These are phyloP conservation scores for Cnemophilus loriae DNA, from an alignment of 2,113 vertebrate genomes.

Conservation along the genomic window DNA sequence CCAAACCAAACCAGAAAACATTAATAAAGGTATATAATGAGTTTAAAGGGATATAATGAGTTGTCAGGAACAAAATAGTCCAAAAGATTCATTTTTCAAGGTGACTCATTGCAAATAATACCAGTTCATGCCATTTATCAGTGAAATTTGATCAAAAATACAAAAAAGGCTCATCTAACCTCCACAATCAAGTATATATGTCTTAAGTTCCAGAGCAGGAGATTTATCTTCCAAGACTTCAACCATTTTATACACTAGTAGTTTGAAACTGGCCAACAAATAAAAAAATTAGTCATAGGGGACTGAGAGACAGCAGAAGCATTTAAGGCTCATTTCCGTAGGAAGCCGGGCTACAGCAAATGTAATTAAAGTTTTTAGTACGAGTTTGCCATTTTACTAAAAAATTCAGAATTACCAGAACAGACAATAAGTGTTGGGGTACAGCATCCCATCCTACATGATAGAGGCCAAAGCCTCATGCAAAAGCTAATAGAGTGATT, in stretches of 20 bases:
- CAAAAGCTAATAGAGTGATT: constrained; percentile 17
- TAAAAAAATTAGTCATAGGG: neutral
- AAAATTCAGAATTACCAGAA: neutral
- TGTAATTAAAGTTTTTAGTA: neutral
- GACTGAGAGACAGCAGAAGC: neutral
- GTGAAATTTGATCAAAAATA: neutral
- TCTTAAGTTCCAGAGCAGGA: neutral
- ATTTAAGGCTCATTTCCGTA: neutral
- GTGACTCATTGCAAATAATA: neutral
- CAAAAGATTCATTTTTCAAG: neutral
- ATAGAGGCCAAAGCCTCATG: neutral
- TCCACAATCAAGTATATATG: neutral
- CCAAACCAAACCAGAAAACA: neutral
- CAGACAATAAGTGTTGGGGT: neutral
- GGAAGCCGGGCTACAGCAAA: neutral
- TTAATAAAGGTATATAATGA: neutral
- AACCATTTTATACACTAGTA: neutral
- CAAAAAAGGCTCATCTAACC: neutral
- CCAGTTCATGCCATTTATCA: neutral
- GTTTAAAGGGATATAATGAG: neutral
- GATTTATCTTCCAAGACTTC: neutral
- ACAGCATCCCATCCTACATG: neutral
- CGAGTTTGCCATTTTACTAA: neutral
- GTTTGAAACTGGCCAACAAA: neutral
- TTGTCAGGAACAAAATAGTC: neutral